These are phyloP conservation scores for Epizoanthus fatuus DNA, from an alignment of 92 coral and sea anemone species.

Conservation along the genomic window DNA sequence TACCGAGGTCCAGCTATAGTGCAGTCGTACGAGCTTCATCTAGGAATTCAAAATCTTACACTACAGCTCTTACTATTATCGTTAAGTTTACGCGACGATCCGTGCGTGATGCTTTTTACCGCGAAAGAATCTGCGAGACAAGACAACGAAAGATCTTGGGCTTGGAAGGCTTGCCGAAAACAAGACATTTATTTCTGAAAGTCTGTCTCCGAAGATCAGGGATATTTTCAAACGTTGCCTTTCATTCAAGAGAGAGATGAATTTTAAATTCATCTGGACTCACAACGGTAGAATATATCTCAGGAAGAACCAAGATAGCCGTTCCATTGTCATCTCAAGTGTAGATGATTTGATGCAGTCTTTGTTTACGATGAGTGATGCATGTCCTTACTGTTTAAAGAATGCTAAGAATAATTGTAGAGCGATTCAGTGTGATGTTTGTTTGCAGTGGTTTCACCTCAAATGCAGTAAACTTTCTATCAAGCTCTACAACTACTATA, in stretches of 20 bases:
- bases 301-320: neutral
- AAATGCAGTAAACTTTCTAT: too few relatives aligned
- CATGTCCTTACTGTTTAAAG: neutral
- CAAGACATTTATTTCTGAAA: neutral
- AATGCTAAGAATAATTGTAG: neutral
- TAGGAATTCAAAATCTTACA: too few relatives aligned
- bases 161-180: too few relatives aligned
- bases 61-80: too few relatives aligned
- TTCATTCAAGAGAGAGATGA: neutral
- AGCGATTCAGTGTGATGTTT: slow-evolving; percentile 3
- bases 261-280: neutral
- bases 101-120: too few relatives aligned
- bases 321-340: neutral
- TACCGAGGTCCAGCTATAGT: too few relatives aligned
- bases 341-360: neutral
- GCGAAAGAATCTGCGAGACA: too few relatives aligned
- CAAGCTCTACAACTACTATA: too few relatives aligned
- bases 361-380: neutral
- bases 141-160: too few relatives aligned
- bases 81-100: too few relatives aligned
- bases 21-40: too few relatives aligned
- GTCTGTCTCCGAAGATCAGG: neutral
- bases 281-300: neutral
- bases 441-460: neutral
- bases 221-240: neutral